Evolutionary conservation across 1,140 invertebrate species (phyloP).

Genomic region (Ylistrum balloti): DNA sequence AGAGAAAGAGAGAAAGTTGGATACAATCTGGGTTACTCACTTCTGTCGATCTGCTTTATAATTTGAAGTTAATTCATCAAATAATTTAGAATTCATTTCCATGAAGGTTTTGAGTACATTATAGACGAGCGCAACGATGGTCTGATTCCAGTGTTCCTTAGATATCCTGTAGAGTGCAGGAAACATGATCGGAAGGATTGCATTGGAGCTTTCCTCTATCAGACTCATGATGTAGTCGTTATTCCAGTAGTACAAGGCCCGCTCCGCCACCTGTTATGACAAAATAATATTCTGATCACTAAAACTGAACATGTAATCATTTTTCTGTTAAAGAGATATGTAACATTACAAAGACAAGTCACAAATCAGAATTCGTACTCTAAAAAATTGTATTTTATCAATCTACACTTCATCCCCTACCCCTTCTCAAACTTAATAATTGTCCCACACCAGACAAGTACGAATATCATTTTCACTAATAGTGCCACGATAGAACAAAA

Average conservation of each 20-base stretch:
- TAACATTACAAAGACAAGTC: too few relatives aligned
- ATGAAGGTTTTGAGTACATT: slow-evolving; percentile 85
- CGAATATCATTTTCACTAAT: too few relatives aligned
- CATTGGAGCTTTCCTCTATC: slow-evolving; percentile 83
- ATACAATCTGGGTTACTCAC: slow-evolving; percentile 67
- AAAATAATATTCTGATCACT: too few relatives aligned
- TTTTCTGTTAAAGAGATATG: too few relatives aligned
- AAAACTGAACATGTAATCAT: too few relatives aligned
- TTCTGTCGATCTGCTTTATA: slow-evolving; percentile 91
- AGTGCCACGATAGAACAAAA: too few relatives aligned
- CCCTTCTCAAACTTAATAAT: too few relatives aligned
- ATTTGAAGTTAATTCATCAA: slow-evolving; percentile 93
- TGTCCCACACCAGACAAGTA: too few relatives aligned
- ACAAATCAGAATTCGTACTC: too few relatives aligned
- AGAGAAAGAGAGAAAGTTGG: too few relatives aligned
- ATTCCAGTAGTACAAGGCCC: slow-evolving; percentile 85
- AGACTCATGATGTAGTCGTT: slow-evolving; percentile 85
- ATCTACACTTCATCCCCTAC: too few relatives aligned
- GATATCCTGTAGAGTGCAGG: slow-evolving; percentile 86
- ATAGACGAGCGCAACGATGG: slow-evolving; percentile 84
- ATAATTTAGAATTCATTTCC: slow-evolving; percentile 85
- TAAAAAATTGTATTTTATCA: too few relatives aligned
- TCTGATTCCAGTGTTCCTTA: slow-evolving; percentile 85
- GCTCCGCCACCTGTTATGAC: slow-evolving; percentile 83
- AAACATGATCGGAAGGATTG: slow-evolving; percentile 90